Evolutionary conservation across 2,888 invertebrate genomes (phyloP), one percentile per base, ranked within the genome.

Genomic region (Zaprionus lineosus): DNA sequence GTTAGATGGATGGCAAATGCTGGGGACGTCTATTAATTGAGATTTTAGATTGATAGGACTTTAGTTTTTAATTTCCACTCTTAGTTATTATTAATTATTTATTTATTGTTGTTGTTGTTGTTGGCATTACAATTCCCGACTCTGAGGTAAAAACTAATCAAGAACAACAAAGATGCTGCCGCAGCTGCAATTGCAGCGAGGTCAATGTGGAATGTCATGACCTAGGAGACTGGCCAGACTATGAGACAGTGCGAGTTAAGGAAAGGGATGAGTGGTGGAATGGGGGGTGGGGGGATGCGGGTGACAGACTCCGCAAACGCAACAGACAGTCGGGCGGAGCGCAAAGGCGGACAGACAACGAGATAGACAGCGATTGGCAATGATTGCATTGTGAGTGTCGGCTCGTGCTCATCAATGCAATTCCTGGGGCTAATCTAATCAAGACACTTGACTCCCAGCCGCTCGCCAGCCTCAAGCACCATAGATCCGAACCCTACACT

Each of bases 381-480:
- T 40, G 48, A 44, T 52, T 26, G 52, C 39, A 46, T 46, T 55
- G 55, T 51, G 12, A 16, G 31, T 44, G 62, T 41, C 61, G 67
- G 71, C 78, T 53, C 62, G 78, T 70, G 63, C 59, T 58, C 63
- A 34, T 51, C 50, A 55, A 55, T 68, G 52, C 57, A 57, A 64
- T 64, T 50, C 47, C 41, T 55, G 46, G 12, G 21, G 43, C 43
- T 73, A 75, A 78, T 73, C 76, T 62, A 83, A 83, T 79, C 76
- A 83, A 79, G 58, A 29, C 66, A 64, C 60, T 72, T 55, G 44
- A 69, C 60, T 59, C 55, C n/a, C 24, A 3, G 24, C 24, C 24
- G 24, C 8, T 6, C 24, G 2, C 24, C 34, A 44, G 56, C 37
- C 44, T 50, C 34, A 48, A 59, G 47, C 51, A 58, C 14, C 48